Base-by-base conservation (phyloP, 2,797 vertebrate species). In the Discoglossus pictus region DNA sequence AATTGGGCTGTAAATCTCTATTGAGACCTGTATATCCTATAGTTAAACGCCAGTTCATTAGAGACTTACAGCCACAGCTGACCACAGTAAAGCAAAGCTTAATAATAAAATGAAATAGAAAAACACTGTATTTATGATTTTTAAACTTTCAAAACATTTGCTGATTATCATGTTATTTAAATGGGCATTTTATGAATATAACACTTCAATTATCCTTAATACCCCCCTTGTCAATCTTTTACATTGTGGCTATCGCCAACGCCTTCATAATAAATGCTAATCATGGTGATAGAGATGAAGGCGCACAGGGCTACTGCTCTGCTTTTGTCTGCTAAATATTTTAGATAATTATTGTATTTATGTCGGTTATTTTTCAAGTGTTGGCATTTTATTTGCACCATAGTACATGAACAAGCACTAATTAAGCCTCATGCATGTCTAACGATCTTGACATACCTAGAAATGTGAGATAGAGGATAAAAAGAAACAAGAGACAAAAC, bases 211-310 rank as follows among this genome's bases (percentile, higher is more conserved):
- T n/a, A n/a, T n/a, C n/a, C n/a, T n/a, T 54, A 35, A 66, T 35
- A 23, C 20, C 13, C 13, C 18, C 43, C 75, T 38, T 42, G 51
- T 52, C 72, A 70, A 56, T 50, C 31, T 20, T 43, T 8, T 25
- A 68, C 17, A 2, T 6, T 39, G 39, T 21, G 51, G 56, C 58
- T 66, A 46, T 16, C 6, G n/a, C 18, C 5, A 0, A 35, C 6
- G 66, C 50, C 25, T 50, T 36, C 4, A 17, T 53, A n/a, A 35
- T 35, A 38, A 51, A n/a, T 44, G 31, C 24, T 60, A 39, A 44
- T 25, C 34, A 23, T 0, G 42, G n/a, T 5, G 51, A n/a, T n/a
- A 55, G 43, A 31, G 48, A 38, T 51, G 27, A 21, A 47, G 46
- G 12, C 7, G 40, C 36, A 47, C 13, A 31, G 62, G 40, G 11